Percentiles rank a stretch among this genome's conserved stretches.
Evolutionary conservation across 1,140 invertebrate genomes (phyloP).

Genomic region (Coenobita brevimanus): DNA sequence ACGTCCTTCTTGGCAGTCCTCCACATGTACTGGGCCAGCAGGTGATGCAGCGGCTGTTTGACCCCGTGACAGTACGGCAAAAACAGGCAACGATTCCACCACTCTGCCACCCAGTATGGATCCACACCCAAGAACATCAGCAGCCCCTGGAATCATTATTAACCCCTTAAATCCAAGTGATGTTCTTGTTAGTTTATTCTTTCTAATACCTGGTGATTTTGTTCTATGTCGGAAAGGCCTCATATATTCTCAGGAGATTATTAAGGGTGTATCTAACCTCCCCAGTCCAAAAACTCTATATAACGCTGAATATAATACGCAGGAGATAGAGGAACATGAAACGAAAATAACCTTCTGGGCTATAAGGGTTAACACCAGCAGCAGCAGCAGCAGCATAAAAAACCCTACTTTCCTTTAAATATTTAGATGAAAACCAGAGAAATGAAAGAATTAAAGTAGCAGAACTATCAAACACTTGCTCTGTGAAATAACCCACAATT

Average conservation of each 20-base stretch:
- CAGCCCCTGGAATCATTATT: slow-evolving; percentile 75
- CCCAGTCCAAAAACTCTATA: no score
- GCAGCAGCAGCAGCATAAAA: no score
- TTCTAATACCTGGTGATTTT: neutral
- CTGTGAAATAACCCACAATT: no score
- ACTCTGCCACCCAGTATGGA: slow-evolving; percentile 77
- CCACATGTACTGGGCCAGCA: slow-evolving; percentile 81
- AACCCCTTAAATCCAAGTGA: neutral
- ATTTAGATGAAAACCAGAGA: no score
- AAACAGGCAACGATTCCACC: slow-evolving; percentile 78
- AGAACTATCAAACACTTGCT: no score
- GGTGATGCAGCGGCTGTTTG: slow-evolving; percentile 74
- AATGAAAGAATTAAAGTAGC: no score
- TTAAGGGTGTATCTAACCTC: no score
- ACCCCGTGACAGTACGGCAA: slow-evolving; percentile 76
- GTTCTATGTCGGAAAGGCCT: neutral
- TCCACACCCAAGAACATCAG: slow-evolving; percentile 81
- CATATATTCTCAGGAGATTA: no score
- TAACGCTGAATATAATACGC: neutral
- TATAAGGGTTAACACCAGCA: no score
- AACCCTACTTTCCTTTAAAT: no score
- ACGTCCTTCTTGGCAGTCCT: slow-evolving; percentile 81
- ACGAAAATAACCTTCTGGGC: no score
- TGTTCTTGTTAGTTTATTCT: neutral
- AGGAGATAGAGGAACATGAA: neutral